Conservation (phyloP, 2,888 invertebrate genomes). For the Drosophila pseudotalamancana region DNA sequence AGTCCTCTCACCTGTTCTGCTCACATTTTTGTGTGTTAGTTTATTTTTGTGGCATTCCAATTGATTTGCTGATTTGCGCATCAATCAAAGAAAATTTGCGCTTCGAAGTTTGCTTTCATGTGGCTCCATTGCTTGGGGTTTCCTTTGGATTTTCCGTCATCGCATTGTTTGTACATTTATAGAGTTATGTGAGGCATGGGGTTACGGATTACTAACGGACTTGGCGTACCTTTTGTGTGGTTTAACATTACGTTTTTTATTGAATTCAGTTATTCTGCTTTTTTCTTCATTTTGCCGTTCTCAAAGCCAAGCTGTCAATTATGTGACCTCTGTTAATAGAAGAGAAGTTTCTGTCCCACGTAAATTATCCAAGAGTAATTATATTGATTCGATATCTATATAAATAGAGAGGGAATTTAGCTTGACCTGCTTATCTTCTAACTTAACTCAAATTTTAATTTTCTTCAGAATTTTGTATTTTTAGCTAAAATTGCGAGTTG, state of each 20-base stretch:
- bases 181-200: background rate
- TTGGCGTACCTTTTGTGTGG: constrained; percentile 15
- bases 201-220: background rate
- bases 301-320: constrained; percentile 47
- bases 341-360: too few species aligned
- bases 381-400: too few species aligned
- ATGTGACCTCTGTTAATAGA: background rate
- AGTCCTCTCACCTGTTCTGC: constrained; percentile 12
- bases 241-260: constrained; percentile 20
- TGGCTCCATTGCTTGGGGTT: constrained; percentile 24
- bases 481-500: too few species aligned
- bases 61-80: constrained; percentile 73
- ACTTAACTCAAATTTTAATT: too few species aligned
- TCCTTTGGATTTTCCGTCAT: constrained; percentile 7
- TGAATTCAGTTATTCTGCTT: background rate
- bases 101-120: constrained; percentile 49
- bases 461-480: too few species aligned
- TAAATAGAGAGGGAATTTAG: too few species aligned
- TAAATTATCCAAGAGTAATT: too few species aligned
- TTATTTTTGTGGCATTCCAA: constrained; percentile 61
- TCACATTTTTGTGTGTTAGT: constrained; percentile 28
- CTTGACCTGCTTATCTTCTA: background rate
- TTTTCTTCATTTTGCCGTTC: background rate
- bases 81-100: constrained; percentile 65
- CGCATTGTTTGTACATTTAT: constrained; percentile 3